Evolutionary conservation across 2,113 vertebrate genomes (phyloP), one percentile per base, ranked within the genome.

Genomic region (Atlantisia rogersi): DNA sequence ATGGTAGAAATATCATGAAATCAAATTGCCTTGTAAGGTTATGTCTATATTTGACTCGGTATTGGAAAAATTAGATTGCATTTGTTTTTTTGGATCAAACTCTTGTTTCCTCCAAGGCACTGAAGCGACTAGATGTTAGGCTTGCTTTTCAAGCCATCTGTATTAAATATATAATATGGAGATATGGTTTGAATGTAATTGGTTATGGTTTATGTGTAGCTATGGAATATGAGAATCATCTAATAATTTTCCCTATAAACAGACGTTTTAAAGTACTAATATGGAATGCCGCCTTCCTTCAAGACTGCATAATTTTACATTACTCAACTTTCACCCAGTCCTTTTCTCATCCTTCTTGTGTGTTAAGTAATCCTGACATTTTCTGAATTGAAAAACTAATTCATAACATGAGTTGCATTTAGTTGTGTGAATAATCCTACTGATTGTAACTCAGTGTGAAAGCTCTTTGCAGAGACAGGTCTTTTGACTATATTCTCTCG

Each of bases 161-260:
- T 78, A 40, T 94, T 92, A 92, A 91, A 96, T 95, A 93, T 63
- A 32, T 56, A 56, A 86, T 82, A 74, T 32, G 69, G 56, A 90
- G 56, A 73, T 90, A 85, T 8, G 31, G 40, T 67, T 92, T 93
- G 63, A 83, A 65, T 94, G 46, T 91, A 77, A 70, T 69, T 92
- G 44, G 52, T 75, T 84, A 78, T 68, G 76, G 48, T 91, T 88
- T 88, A 77, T 95, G n/a, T 78, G 17, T 69, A 68, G 58, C 39
- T 95, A 19, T 75, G 83, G 42, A 92, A 97, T 75, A 78, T 64
- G 65, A 71, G 53, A 91, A 53, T 92, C 25, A 48, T 90, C 39
- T 82, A 77, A 70, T 86, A 64, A 46, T 90, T 84, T 94, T 90
- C 46, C 40, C 24, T 91, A 76, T 82, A 82, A 91, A 60, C 28